These are phyloP conservation scores for Oligia strigilis DNA, from an alignment of 2,888 invertebrate species.

Conservation along the genomic window DNA sequence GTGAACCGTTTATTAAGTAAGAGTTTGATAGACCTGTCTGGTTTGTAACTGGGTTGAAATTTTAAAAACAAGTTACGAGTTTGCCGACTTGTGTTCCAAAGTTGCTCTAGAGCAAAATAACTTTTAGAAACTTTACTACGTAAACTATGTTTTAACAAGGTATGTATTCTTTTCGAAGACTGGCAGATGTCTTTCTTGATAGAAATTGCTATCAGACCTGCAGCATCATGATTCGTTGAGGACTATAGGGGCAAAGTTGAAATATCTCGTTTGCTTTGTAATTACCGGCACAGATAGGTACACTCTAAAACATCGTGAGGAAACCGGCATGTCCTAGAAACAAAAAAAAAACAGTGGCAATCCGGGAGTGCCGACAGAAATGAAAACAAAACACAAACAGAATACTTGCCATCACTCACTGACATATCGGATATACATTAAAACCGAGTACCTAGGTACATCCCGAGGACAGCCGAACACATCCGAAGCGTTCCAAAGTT, in stretches of 20 bases:
- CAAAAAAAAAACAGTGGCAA: not conserved
- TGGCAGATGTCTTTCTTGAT: not conserved
- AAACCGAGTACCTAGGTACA: no score
- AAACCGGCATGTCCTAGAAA: not conserved
- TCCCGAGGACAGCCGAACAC: no score
- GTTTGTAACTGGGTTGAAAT: conserved; percentile 16
- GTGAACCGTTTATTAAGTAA: not conserved
- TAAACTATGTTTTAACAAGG: not conserved
- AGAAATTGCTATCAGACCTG: not conserved
- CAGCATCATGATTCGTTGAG: not conserved
- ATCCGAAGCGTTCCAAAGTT: no score
- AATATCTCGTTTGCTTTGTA: not conserved
- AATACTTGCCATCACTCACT: no score
- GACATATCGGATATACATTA: no score
- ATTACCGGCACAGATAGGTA: not conserved
- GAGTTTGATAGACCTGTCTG: conserved; percentile 47
- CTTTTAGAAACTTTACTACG: not conserved
- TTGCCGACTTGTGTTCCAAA: not conserved
- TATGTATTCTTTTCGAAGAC: not conserved
- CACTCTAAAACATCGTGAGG: not conserved
- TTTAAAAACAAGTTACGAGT: conserved; percentile 26
- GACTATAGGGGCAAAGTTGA: not conserved
- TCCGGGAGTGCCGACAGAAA: no score
- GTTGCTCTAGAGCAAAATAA: conserved; percentile 4
- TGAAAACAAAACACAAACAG: no score